Evolutionary conservation across 2,888 invertebrate genomes (phyloP).

Genomic region (Drosophila mercatorum): DNA sequence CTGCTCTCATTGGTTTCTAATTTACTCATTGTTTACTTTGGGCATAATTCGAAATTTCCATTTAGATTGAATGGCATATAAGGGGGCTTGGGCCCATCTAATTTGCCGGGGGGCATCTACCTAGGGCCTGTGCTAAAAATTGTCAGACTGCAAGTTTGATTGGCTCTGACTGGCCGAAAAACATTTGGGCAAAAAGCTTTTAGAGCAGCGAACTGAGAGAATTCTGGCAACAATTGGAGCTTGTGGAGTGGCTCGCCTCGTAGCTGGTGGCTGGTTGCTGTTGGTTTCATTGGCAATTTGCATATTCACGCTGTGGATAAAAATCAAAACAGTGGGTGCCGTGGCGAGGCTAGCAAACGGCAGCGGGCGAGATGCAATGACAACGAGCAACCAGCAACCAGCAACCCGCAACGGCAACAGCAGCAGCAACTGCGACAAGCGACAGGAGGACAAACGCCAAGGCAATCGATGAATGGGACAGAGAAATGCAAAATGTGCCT

Average conservation of each 20-base stretch:
- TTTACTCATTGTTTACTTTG: slow-evolving; percentile 33
- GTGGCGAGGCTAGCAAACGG: slow-evolving; percentile 28
- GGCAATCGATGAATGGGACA: slow-evolving; percentile 64
- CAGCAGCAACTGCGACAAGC: slow-evolving; percentile 7
- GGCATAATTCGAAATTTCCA: slow-evolving; percentile 54
- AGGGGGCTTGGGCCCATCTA: slow-evolving; percentile 17
- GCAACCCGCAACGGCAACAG: not conserved
- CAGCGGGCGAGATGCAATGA: slow-evolving; percentile 56
- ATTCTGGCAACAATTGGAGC: slow-evolving; percentile 40
- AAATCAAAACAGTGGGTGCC: slow-evolving; percentile 80
- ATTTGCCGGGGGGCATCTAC: slow-evolving; percentile 59
- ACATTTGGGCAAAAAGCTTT: slow-evolving; percentile 56
- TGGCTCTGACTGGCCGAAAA: slow-evolving; percentile 46
- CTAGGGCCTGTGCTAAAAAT: slow-evolving; percentile 33
- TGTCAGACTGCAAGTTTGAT: slow-evolving; percentile 51
- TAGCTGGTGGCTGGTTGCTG: slow-evolving; percentile 24
- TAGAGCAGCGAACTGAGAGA: slow-evolving; percentile 36
- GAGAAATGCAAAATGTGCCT: slow-evolving; percentile 78
- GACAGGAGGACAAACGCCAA: slow-evolving; percentile 29
- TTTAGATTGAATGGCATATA: slow-evolving; percentile 50
- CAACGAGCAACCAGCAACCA: not conserved
- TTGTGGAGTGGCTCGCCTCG: slow-evolving; percentile 48
- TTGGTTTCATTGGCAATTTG: slow-evolving; percentile 58
- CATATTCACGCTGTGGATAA: slow-evolving; percentile 80
- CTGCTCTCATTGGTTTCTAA: not conserved